Conservation (phyloP, 1,140 invertebrate species). For the Philotrypesis tridentata region DNA sequence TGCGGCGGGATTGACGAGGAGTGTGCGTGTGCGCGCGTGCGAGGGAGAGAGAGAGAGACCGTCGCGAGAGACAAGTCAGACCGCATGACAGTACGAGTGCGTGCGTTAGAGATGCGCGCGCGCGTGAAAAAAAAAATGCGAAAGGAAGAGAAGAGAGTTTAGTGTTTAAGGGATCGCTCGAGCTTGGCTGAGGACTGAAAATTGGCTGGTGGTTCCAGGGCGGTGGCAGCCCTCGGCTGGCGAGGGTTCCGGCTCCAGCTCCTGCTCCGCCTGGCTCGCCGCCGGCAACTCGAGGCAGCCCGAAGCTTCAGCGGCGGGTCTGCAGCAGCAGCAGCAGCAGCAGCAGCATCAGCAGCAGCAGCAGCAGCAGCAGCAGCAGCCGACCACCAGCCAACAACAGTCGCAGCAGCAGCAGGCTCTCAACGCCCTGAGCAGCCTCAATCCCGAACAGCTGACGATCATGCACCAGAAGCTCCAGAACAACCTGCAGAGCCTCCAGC, state of each 20-base stretch:
- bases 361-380: conserved; percentile 60
- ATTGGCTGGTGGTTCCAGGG: conserved; percentile 75
- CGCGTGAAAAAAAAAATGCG: conserved; percentile 24
- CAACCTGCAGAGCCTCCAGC: conserved; percentile 52
- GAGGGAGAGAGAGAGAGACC: conserved; percentile 30
- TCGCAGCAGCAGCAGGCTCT: conserved; percentile 60
- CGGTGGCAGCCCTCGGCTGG: conserved; percentile 74
- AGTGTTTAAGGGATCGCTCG: conserved; percentile 73
- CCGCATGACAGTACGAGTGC: too few relatives aligned
- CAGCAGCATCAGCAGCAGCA: conserved; percentile 60
- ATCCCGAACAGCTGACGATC: conserved; percentile 51
- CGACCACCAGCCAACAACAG: conserved; percentile 60
- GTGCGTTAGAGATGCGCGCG: background rate
- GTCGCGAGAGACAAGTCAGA: background rate
- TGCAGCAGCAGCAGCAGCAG: conserved; percentile 60
- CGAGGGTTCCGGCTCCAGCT: conserved; percentile 62
- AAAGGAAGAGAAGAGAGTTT: conserved; percentile 56
- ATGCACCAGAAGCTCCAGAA: conserved; percentile 61
- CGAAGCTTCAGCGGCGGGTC: conserved; percentile 24
- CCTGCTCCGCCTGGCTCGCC: conserved; percentile 63
- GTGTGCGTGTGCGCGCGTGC: background rate
- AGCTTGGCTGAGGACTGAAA: conserved; percentile 68
- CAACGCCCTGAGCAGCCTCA: conserved; percentile 48
- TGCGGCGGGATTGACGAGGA: conserved; percentile 42
- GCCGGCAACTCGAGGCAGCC: conserved; percentile 1